Conservation (phyloP, 1,140 invertebrate genomes). For the Macrobrachium rosenbergii region DNA sequence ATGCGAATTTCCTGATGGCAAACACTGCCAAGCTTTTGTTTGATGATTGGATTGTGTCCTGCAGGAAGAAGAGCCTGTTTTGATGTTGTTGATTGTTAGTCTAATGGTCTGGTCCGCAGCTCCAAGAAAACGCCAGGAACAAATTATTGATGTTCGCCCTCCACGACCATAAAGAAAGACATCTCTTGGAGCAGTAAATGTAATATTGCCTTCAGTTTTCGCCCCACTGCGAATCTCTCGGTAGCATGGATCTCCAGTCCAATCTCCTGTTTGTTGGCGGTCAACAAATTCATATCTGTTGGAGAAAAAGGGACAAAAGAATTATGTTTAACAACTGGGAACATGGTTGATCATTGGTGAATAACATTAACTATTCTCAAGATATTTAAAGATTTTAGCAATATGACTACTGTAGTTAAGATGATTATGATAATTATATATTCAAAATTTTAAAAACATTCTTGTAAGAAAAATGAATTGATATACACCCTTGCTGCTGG, state of each 20-base stretch:
- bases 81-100: slow-evolving; percentile 80
- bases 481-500: too few species aligned
- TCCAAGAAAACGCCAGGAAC: slow-evolving; percentile 82
- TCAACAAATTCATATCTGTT: slow-evolving; percentile 89
- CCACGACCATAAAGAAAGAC: slow-evolving; percentile 87
- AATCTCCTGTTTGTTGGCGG: slow-evolving; percentile 81
- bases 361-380: too few species aligned
- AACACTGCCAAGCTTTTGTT: slow-evolving; percentile 75
- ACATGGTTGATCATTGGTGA: too few species aligned
- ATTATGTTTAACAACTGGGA: too few species aligned
- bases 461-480: too few species aligned
- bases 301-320: slow-evolving; percentile 70
- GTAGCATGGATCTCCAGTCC: slow-evolving; percentile 59
- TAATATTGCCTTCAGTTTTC: slow-evolving; percentile 65
- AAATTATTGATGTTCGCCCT: slow-evolving; percentile 81
- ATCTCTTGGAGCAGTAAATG: slow-evolving; percentile 81
- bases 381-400: too few species aligned
- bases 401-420: too few species aligned
- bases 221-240: slow-evolving; percentile 63
- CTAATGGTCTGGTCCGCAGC: slow-evolving; percentile 69
- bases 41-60: slow-evolving; percentile 80
- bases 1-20: slow-evolving; percentile 42
- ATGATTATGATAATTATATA: too few species aligned
- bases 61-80: slow-evolving; percentile 78
- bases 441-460: too few species aligned